Conservation (phyloP, 2,797 vertebrate species). For the Trachops cirrhosus region DNA sequence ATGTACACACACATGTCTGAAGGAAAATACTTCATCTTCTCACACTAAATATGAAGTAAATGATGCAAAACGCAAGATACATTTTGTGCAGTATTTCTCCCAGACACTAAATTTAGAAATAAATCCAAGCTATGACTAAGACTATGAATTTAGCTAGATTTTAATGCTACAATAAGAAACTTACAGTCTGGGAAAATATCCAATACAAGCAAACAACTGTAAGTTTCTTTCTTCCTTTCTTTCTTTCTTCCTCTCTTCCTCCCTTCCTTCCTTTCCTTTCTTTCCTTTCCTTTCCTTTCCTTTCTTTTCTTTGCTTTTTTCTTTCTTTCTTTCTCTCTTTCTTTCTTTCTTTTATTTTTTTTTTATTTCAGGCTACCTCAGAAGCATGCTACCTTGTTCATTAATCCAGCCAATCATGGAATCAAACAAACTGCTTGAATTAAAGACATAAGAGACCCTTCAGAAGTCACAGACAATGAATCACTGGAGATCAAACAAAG, state of each 20-base stretch:
- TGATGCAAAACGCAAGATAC: conserved; percentile 50
- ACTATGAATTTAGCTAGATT: conserved; percentile 35
- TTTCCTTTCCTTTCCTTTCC: too few species aligned
- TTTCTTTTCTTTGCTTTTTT: too few species aligned
- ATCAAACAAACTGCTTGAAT: conserved; percentile 14
- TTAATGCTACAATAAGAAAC: conserved; percentile 40
- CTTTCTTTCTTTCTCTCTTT: too few species aligned
- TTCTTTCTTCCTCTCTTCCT: too few species aligned
- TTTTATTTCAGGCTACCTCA: conserved; percentile 1
- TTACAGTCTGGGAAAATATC: conserved; percentile 31
- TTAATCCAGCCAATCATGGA: neutral
- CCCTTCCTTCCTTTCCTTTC: too few species aligned
- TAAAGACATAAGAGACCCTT: conserved; percentile 30
- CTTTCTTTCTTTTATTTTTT: too few species aligned
- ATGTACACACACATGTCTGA: neutral
- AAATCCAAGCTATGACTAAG: conserved; percentile 18
- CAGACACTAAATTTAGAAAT: conserved; percentile 40
- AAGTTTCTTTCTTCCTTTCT: neutral
- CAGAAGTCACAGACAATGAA: neutral
- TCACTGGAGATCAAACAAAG: neutral
- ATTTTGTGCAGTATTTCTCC: conserved; percentile 17
- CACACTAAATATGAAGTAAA: conserved; percentile 51
- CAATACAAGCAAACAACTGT: conserved; percentile 23
- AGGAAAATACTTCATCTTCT: conserved; percentile 39
- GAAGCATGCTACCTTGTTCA: neutral